Percentiles rank a stretch among this genome's conserved stretches.
These are phyloP conservation scores for Notarius quadriscutis DNA, from an alignment of 2,113 vertebrate genomes.

Conservation along the genomic window DNA sequence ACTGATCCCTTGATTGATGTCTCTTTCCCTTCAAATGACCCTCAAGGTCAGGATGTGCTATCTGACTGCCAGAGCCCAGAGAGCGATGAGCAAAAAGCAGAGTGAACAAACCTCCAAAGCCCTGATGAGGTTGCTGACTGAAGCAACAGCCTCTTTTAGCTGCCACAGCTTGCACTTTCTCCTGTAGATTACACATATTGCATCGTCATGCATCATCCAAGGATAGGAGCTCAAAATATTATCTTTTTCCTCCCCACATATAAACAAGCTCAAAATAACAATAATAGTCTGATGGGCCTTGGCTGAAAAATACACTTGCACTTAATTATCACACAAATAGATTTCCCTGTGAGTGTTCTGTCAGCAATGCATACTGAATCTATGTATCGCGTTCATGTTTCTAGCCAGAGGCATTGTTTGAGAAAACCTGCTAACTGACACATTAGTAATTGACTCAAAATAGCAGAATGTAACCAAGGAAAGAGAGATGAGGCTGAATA, in stretches of 20 bases:
- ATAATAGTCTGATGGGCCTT: neutral
- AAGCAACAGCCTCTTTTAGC: conserved; percentile 44
- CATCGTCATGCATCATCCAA: conserved; percentile 30
- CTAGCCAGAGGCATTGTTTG: neutral
- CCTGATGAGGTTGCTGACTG: conserved; percentile 43
- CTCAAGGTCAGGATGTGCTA: conserved; percentile 35
- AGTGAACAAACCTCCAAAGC: conserved; percentile 18
- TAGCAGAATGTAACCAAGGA: neutral
- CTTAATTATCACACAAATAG: conserved; percentile 7
- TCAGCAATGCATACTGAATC: neutral
- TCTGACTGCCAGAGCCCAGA: conserved; percentile 16
- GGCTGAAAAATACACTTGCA: neutral
- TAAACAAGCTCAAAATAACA: conserved; percentile 23
- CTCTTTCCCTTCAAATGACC: conserved; percentile 22
- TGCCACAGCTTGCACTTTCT: conserved; percentile 36
- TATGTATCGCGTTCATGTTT: neutral
- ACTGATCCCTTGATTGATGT: conserved; percentile 44
- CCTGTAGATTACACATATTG: conserved; percentile 38
- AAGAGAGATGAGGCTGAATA: neutral
- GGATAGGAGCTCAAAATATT: conserved; percentile 35
- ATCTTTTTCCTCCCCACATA: neutral
- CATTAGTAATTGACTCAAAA: neutral
- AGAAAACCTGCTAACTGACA: conserved; percentile 2
- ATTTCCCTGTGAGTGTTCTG: neutral
- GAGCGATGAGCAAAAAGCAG: conserved; percentile 32